phyloP scores from a whole-genome alignment of 2,888 invertebrate species.

The Clanis bilineata region DNA sequence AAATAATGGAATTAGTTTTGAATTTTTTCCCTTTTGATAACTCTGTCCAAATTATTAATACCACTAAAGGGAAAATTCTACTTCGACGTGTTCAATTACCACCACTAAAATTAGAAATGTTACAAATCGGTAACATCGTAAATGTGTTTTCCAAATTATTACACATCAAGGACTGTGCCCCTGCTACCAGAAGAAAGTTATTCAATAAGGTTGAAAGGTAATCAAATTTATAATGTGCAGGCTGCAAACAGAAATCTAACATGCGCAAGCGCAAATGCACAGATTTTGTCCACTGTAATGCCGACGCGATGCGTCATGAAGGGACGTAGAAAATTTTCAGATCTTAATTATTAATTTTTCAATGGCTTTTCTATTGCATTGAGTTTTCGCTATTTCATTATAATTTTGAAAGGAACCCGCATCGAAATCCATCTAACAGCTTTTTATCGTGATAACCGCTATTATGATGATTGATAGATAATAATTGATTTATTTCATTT shows the following conservation, averaged over 20 bases:
- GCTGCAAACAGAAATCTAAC: too few relatives aligned
- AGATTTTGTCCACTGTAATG: too few relatives aligned
- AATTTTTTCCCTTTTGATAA: slow-evolving; percentile 89
- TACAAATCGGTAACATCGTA: slow-evolving; percentile 88
- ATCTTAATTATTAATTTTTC: too few relatives aligned
- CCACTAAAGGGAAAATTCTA: slow-evolving; percentile 82
- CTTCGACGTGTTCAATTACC: slow-evolving; percentile 85
- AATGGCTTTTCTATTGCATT: too few relatives aligned
- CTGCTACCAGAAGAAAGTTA: slow-evolving; percentile 84
- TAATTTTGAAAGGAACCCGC: too few relatives aligned
- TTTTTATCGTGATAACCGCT: too few relatives aligned
- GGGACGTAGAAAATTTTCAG: too few relatives aligned
- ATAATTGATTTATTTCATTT: slow-evolving; percentile 5
- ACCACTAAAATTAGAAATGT: slow-evolving; percentile 83
- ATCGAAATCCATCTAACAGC: too few relatives aligned
- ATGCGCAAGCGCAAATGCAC: too few relatives aligned
- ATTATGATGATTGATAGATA: not conserved
- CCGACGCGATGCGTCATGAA: too few relatives aligned
- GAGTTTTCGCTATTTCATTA: too few relatives aligned
- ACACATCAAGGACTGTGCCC: slow-evolving; percentile 86
- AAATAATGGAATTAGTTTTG: slow-evolving; percentile 86
- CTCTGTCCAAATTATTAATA: slow-evolving; percentile 89
- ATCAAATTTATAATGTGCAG: slow-evolving; percentile 7
- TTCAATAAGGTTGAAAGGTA: slow-evolving; percentile 85
- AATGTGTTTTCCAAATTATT: slow-evolving; percentile 88